These are phyloP conservation scores for Molossus molossus DNA, from an alignment of 2,797 vertebrate genomes.

Conservation along the genomic window DNA sequence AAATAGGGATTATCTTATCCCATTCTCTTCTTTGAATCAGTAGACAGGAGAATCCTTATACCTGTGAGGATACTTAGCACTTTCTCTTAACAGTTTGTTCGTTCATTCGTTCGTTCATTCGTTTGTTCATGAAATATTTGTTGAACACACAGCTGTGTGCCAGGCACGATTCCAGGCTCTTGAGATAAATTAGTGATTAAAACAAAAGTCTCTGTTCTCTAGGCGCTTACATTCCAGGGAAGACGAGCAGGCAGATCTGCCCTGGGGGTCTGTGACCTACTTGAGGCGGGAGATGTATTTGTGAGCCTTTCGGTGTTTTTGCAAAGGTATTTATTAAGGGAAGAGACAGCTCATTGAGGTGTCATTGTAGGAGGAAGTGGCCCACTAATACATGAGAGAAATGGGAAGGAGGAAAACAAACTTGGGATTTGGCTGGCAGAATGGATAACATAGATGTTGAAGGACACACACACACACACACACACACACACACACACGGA, in stretches of 20 bases:
- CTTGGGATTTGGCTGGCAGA: neutral
- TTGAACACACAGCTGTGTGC: neutral
- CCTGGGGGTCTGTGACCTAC: neutral
- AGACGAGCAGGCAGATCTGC: neutral
- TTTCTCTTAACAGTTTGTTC: neutral
- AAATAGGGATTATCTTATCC: neutral
- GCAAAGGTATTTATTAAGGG: slow-evolving; percentile 43
- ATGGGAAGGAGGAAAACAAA: neutral
- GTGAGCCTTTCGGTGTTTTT: slow-evolving; percentile 37
- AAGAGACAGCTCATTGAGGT: neutral
- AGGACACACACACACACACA: neutral
- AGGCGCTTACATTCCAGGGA: neutral
- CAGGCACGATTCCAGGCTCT: neutral
- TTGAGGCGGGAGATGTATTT: slow-evolving; percentile 2
- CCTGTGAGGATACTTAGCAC: slow-evolving; percentile 11
- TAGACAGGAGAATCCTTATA: neutral
- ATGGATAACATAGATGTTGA: neutral
- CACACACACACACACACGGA: neutral
- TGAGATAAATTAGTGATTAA: slow-evolving; percentile 25
- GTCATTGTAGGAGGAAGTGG: neutral
- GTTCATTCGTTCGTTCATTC: neutral
- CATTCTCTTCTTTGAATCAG: neutral
- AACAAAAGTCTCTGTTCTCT: neutral
- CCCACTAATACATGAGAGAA: neutral
- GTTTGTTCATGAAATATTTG: neutral